Evolutionary conservation across 2,113 vertebrate genomes (phyloP).

Genomic region (Meles meles): DNA sequence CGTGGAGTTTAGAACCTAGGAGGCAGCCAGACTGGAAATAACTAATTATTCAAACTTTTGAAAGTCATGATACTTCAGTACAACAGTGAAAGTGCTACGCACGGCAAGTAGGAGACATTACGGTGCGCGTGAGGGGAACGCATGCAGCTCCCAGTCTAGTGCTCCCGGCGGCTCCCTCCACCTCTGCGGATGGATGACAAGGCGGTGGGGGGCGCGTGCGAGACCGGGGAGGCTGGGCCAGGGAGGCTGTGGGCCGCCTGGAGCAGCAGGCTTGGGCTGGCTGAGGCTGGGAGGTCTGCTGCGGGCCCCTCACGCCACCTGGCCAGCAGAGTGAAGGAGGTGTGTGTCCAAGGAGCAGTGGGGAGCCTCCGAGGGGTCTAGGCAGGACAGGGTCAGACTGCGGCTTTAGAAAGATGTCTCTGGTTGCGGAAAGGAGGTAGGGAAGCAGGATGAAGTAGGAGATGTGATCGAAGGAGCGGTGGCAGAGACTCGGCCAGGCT

Average conservation of each 20-base stretch:
- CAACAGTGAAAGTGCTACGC: neutral
- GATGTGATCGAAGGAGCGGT: neutral
- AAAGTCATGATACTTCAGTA: neutral
- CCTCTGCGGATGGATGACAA: rapidly evolving
- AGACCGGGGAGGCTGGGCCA: neutral
- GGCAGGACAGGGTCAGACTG: neutral
- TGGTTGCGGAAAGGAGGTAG: neutral
- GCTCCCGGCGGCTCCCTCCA: neutral
- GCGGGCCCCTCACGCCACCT: neutral
- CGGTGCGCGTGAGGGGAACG: too few species aligned
- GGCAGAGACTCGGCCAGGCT: neutral
- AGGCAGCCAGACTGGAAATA: neutral
- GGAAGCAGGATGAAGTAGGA: neutral
- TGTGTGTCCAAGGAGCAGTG: neutral
- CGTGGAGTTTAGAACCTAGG: neutral
- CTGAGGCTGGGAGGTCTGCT: neutral
- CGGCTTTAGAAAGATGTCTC: neutral
- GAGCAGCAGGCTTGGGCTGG: neutral
- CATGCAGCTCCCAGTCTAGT: neutral
- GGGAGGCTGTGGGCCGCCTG: neutral
- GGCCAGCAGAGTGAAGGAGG: neutral
- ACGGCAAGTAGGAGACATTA: neutral
- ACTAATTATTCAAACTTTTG: neutral
- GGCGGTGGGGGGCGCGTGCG: too few species aligned
- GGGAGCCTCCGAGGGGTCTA: neutral